Evolutionary conservation across 2,113 vertebrate genomes (phyloP), one percentile per base, ranked within the genome.

Genomic region (Heterocephalus glaber): DNA sequence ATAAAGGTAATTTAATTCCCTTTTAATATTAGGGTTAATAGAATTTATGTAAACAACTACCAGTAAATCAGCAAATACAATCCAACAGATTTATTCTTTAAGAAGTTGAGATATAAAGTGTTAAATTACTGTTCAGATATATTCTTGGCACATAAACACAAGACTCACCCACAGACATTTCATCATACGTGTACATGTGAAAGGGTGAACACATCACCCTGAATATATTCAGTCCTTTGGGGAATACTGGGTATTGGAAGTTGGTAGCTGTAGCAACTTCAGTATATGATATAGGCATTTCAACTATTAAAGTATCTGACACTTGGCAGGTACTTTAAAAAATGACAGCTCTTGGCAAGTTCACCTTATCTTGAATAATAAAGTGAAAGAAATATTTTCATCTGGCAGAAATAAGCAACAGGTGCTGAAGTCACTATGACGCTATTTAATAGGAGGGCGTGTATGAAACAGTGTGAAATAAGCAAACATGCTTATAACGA

Each of bases 281-380:
- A 79, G 66, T 79, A 90, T 86, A 86, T 86, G 83, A 76, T 95
- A 19, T 74, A 86, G 90, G 58, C 89, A 91, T 96, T 96, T 96
- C 86, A 92, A 13, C 63, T 92, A 26, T 92, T 94, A 92, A 92
- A 95, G 56, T 66, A 77, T 88, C 84, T 90, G 95, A 95, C 60
- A 58, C 65, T 95, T 95, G 89, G 95, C 92, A 96, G 89, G 92
- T 95, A 17, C 90, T 44, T 77, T 83, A 9, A 85, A 77, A 85
- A 97, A 94, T 95, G 97, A 95, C 97, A 96, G 19, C 83, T 87
- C 60, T 96, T 96, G 96, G 95, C 83, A 94, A 96, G 65, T 93
- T 90, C 86, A 94, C 93, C 86, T 90, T 86, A 60, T 70, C 56
- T 92, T 91, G 65, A 95, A 92, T 92, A 94, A 83, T 84, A 95